These are phyloP conservation scores for Tenualosa ilisha DNA, from an alignment of 2,797 vertebrate genomes.

Conservation along the genomic window DNA sequence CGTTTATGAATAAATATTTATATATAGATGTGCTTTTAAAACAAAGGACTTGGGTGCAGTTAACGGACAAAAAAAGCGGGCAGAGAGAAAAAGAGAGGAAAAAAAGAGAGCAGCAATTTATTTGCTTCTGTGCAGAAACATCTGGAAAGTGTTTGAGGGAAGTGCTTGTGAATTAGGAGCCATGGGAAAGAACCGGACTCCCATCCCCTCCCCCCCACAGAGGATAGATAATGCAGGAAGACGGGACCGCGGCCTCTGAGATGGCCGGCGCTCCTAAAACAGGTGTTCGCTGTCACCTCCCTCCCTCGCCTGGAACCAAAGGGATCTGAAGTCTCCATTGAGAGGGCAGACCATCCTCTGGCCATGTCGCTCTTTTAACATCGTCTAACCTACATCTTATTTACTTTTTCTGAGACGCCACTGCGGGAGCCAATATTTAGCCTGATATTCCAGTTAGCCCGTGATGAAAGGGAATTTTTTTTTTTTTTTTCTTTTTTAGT, in stretches of 20 bases:
- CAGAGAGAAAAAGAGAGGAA: constrained; percentile 39
- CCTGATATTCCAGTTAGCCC: constrained; percentile 10
- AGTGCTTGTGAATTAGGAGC: constrained; percentile 60
- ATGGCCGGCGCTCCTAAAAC: neutral
- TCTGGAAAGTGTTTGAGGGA: constrained; percentile 61
- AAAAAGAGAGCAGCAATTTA: constrained; percentile 52
- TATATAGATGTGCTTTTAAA: neutral
- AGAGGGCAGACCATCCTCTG: neutral
- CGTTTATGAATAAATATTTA: constrained; percentile 7
- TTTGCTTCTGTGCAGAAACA: constrained; percentile 61
- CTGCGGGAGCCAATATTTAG: neutral
- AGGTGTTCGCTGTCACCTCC: constrained; percentile 10
- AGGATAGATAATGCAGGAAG: constrained; percentile 26
- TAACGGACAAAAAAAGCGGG: constrained; percentile 14
- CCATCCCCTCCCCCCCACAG: constrained; percentile 41
- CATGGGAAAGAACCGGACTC: constrained; percentile 50
- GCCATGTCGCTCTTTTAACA: neutral
- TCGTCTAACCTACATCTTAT: constrained; percentile 1
- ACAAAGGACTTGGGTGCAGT: neutral
- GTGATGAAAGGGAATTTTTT: neutral
- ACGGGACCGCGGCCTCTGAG: neutral
- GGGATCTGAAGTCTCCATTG: neutral
- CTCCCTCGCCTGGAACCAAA: neutral
- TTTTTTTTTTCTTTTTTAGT: neutral
- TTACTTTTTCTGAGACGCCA: neutral